Conservation (phyloP, 2,113 vertebrate genomes). For the Conger conger region DNA sequence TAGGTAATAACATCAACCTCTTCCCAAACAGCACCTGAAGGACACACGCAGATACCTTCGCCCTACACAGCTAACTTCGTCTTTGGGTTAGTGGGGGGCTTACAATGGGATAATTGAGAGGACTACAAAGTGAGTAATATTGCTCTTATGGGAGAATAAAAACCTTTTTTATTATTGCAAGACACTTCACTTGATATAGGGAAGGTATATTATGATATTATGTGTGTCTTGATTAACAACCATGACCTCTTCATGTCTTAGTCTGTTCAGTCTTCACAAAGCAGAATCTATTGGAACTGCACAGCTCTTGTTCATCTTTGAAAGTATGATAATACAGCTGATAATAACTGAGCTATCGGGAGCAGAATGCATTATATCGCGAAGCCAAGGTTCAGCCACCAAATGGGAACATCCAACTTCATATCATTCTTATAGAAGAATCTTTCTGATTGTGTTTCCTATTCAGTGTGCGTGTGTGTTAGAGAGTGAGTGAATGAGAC, state of each 20-base stretch:
- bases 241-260: too few species aligned
- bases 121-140: neutral
- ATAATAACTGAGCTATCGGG: too few species aligned
- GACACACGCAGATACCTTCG: too few species aligned
- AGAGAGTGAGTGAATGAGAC: too few species aligned
- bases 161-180: neutral
- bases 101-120: too few species aligned
- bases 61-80: too few species aligned
- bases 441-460: neutral
- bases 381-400: conserved; percentile 40
- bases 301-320: conserved; percentile 45
- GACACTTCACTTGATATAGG: conserved; percentile 16
- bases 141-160: neutral
- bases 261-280: too few species aligned
- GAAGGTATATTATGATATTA: conserved; percentile 23
- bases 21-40: too few species aligned
- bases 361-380: too few species aligned
- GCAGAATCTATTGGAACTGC: neutral
- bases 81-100: too few species aligned
- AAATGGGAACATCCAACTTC: conserved; percentile 25
- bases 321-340: conserved; percentile 50
- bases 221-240: conserved; percentile 16
- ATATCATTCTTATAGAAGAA: too few species aligned
- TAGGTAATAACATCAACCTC: too few species aligned
- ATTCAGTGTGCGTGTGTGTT: neutral